A percentile compares a stretch with the other conserved stretches of the same genome.
Conservation (phyloP, 2,113 vertebrate species). For the Hemibagrus wyckioides region DNA sequence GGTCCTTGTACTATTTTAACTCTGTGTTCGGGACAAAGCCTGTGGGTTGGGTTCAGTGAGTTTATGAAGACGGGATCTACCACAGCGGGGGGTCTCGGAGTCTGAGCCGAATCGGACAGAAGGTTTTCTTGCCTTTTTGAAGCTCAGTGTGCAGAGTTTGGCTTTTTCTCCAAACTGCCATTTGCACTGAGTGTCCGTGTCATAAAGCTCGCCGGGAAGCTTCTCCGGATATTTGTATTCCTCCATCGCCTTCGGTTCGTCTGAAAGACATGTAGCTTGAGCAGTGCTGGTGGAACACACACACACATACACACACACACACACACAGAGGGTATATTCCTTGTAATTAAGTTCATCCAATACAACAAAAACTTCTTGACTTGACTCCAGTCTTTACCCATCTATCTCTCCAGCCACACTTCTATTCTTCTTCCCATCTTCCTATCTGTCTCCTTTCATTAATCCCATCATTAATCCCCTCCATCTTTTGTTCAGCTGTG, state of each 20-base stretch:
- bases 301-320: constrained; percentile 32
- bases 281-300: constrained; percentile 72
- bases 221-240: constrained; percentile 85
- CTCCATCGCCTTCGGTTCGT: constrained; percentile 78
- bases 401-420: no score
- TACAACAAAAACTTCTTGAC: no score
- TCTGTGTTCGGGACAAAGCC: background rate
- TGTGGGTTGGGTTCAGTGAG: constrained; percentile 20
- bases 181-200: constrained; percentile 89
- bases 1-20: constrained; percentile 16
- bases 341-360: background rate
- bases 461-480: no score
- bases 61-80: background rate
- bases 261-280: constrained; percentile 83
- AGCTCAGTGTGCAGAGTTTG: constrained; percentile 85
- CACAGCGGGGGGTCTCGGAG: background rate
- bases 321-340: background rate
- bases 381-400: no score
- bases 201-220: constrained; percentile 85
- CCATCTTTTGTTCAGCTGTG: no score
- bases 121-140: constrained; percentile 80
- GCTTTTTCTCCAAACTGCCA: constrained; percentile 93
- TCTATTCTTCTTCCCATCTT: no score
- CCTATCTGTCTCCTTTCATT: no score
- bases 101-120: background rate